Conservation (phyloP, 2,113 vertebrate species). For the Forbesichthys agassizii region DNA sequence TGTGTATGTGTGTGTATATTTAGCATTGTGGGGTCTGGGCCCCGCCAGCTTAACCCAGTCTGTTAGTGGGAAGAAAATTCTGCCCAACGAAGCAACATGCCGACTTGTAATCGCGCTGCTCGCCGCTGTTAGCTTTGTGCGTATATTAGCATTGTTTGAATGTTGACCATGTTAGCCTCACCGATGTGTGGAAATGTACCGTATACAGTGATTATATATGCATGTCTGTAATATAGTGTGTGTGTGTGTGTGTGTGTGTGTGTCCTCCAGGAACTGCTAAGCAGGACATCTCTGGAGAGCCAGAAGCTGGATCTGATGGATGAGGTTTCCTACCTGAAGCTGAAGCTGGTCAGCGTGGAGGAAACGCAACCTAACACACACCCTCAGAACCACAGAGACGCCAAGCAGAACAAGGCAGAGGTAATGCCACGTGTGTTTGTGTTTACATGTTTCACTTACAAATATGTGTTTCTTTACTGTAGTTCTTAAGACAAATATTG, state of each 20-base stretch:
- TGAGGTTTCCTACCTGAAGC: slow-evolving; percentile 92
- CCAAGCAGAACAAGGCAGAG: slow-evolving; percentile 90
- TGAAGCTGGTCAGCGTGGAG: slow-evolving; percentile 92
- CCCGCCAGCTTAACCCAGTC: slow-evolving; percentile 31
- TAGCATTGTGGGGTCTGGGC: slow-evolving; percentile 65
- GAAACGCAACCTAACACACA: slow-evolving; percentile 72
- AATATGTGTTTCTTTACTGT: not conserved
- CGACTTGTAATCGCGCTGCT: not conserved
- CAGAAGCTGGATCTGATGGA: slow-evolving; percentile 95
- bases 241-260: slow-evolving; percentile 28
- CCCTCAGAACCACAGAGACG: slow-evolving; percentile 72
- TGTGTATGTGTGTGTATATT: slow-evolving; percentile 68
- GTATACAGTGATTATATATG: not conserved
- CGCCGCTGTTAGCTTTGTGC: not conserved
- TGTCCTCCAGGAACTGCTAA: slow-evolving; percentile 86
- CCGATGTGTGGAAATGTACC: not conserved
- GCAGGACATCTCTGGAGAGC: slow-evolving; percentile 90
- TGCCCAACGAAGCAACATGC: slow-evolving; percentile 27
- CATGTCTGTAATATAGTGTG: not conserved
- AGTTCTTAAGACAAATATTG: not conserved
- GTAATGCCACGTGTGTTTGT: slow-evolving; percentile 61
- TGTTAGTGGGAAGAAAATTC: slow-evolving; percentile 56
- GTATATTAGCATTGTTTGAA: slow-evolving; percentile 6
- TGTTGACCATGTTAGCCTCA: not conserved
- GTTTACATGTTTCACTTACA: not conserved